phyloP scores from a whole-genome alignment of 2,113 vertebrate species.

The Lagopus muta region DNA sequence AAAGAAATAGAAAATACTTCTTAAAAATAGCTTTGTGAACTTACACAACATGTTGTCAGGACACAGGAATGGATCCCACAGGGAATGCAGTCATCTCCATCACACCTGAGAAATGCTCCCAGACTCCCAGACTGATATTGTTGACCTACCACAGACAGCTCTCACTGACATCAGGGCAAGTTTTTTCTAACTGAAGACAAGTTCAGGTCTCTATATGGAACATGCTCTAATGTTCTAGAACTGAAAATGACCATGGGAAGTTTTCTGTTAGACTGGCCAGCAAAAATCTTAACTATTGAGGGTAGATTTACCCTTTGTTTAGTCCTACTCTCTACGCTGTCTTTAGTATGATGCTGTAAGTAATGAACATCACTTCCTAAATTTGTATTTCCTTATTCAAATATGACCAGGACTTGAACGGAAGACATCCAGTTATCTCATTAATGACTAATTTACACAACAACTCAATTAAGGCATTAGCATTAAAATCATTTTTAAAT shows the following conservation, averaged over 20 bases:
- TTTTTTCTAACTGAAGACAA: background rate
- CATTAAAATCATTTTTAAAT: background rate
- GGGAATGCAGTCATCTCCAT: background rate
- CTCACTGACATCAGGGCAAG: background rate
- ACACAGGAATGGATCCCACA: background rate
- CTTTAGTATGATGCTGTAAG: background rate
- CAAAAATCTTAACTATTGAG: background rate
- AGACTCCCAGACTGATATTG: background rate
- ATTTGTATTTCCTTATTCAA: background rate
- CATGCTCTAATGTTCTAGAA: fast-evolving
- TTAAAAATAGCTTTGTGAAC: background rate
- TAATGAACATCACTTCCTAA: background rate
- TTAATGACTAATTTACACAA: background rate
- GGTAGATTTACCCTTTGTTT: background rate
- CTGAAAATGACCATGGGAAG: background rate
- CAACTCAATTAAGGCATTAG: background rate
- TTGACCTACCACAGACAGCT: background rate
- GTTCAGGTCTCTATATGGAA: background rate
- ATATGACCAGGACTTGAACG: background rate
- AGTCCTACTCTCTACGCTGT: background rate
- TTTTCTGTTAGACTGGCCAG: background rate
- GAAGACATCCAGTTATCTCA: background rate
- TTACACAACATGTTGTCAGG: background rate
- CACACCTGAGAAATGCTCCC: background rate
- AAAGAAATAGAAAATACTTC: background rate